Evolutionary conservation across 2,888 invertebrate genomes (phyloP).

Genomic region (Caenorhabditis imperialis): DNA sequence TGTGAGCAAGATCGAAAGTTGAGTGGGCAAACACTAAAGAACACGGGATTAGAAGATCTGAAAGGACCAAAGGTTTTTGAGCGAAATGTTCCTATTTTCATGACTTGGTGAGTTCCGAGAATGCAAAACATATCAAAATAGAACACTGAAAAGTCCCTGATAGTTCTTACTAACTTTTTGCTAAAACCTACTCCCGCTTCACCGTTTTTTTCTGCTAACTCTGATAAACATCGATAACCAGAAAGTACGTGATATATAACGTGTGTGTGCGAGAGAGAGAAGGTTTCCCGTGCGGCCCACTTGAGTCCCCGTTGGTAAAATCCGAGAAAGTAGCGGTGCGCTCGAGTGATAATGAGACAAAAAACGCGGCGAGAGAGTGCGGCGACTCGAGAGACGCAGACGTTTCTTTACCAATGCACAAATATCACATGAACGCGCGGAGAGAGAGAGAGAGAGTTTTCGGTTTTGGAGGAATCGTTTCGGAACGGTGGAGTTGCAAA

Average conservation of each 20-base stretch:
- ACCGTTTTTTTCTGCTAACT: too few species aligned
- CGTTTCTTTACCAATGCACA: conserved; percentile 36
- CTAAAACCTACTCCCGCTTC: too few species aligned
- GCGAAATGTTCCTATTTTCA: too few species aligned
- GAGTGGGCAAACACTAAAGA: too few species aligned
- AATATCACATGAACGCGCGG: conserved; percentile 48
- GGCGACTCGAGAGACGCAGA: conserved; percentile 32
- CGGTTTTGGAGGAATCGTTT: too few species aligned
- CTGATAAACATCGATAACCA: conserved; percentile 49
- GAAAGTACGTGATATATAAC: conserved; percentile 52
- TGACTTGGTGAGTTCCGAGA: too few species aligned
- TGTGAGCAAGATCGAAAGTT: too few species aligned
- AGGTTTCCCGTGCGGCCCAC: conserved; percentile 38
- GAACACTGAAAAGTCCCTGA: too few species aligned
- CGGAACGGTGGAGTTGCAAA: conserved; percentile 8
- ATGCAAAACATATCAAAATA: too few species aligned
- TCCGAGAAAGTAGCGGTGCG: conserved; percentile 18
- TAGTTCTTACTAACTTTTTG: background rate
- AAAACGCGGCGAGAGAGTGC: conserved; percentile 35
- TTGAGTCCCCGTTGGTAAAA: conserved; percentile 38
- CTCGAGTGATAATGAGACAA: conserved; percentile 52
- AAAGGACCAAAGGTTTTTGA: too few species aligned
- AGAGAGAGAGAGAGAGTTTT: too few species aligned
- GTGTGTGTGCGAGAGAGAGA: conserved; percentile 19
- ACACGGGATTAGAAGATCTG: too few species aligned